These are phyloP conservation scores for Sebastes jordani DNA, from an alignment of 2,797 vertebrate genomes.

Conservation along the genomic window DNA sequence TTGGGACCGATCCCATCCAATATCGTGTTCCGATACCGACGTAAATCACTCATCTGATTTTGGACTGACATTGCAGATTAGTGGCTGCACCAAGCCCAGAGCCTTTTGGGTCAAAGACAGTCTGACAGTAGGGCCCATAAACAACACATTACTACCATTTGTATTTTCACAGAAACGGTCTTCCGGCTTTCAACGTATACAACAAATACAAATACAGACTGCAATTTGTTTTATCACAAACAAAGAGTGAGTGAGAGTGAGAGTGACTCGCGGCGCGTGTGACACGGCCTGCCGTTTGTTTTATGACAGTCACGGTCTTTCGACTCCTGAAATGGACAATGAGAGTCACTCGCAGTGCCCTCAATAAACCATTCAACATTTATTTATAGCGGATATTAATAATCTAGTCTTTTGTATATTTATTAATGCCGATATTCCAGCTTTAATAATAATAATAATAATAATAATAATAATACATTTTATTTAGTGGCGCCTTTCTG, in stretches of 20 bases:
- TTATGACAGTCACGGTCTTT: neutral
- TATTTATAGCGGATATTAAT: neutral
- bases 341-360: neutral
- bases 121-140: neutral
- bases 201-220: too few relatives aligned
- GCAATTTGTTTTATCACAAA: too few relatives aligned
- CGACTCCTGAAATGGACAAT: neutral
- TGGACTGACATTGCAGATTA: neutral
- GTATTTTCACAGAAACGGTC: neutral
- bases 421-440: neutral
- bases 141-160: neutral
- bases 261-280: neutral
- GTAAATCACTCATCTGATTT: neutral
- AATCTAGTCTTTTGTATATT: neutral
- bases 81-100: neutral
- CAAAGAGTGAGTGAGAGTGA: too few relatives aligned
- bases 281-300: neutral
- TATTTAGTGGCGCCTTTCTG: too few relatives aligned
- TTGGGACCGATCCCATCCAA: neutral
- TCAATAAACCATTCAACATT: neutral
- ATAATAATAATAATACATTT: too few relatives aligned
- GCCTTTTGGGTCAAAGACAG: neutral
- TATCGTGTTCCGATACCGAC: neutral
- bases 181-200: neutral
- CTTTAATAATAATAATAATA: neutral